A percentile compares a stretch with the other conserved stretches of the same genome.
These are phyloP conservation scores for Diabrotica balteata DNA, from an alignment of 2,888 invertebrate genomes.

Conservation along the genomic window DNA sequence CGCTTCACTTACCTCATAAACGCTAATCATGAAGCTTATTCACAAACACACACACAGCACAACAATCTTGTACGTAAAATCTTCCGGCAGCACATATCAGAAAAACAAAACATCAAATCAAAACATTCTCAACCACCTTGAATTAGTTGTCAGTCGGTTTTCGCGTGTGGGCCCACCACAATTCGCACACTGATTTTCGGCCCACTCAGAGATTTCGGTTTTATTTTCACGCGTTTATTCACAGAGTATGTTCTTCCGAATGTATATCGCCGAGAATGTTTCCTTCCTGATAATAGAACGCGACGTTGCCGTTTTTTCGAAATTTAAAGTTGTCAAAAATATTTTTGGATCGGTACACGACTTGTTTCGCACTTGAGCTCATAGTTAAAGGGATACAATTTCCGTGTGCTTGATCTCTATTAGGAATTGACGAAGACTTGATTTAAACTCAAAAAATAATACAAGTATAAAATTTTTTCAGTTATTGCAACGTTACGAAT, in stretches of 20 bases:
- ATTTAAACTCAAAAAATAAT: too few relatives aligned
- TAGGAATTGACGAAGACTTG: too few relatives aligned
- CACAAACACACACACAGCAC: too few relatives aligned
- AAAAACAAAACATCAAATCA: constrained; percentile 16
- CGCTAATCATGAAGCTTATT: too few relatives aligned
- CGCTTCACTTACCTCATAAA: too few relatives aligned
- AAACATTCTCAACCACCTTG: constrained; percentile 24
- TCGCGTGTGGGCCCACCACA: constrained; percentile 25
- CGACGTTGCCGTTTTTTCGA: constrained; percentile 1
- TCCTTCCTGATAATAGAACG: constrained; percentile 34
- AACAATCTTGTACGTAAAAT: neutral
- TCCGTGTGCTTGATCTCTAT: too few relatives aligned
- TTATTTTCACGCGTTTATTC: constrained; percentile 33
- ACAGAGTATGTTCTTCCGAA: constrained; percentile 20
- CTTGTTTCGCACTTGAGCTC: too few relatives aligned
- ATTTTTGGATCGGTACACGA: too few relatives aligned
- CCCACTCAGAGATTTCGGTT: constrained; percentile 34
- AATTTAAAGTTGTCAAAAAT: neutral
- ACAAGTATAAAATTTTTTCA: too few relatives aligned
- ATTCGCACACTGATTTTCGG: constrained; percentile 34
- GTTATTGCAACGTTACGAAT: too few relatives aligned
- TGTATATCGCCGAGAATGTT: constrained; percentile 13
- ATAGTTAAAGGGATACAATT: too few relatives aligned
- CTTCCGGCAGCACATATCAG: neutral
- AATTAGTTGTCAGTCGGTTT: constrained; percentile 17